Evolutionary conservation across 2,888 invertebrate species (phyloP), one percentile per base, ranked within the genome.

Genomic region (Apomyelois bistriatella): DNA sequence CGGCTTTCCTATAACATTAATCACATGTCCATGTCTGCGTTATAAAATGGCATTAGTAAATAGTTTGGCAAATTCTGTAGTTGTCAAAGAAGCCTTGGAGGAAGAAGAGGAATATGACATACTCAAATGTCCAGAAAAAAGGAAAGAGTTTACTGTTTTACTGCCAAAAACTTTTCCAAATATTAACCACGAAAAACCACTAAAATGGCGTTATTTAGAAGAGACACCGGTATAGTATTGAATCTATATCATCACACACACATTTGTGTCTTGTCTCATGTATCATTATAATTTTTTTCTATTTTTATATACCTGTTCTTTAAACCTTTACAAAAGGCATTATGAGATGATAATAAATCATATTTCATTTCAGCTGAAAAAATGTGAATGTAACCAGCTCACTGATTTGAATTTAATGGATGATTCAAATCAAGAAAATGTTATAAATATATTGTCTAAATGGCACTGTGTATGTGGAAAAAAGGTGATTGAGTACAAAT

Each of bases 391-490:
- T 56, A 85, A 86, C 65, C 82, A 78, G 58, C 59, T 84, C 8
- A 85, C 80, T 8, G 84, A 88, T 66, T 62, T 87, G 1, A 70
- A 77, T 66, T 68, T 86, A 58, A 61, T 86, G 52, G 86, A 88
- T 56, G 87, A 89, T 58, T 69, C 81, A 7, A 80, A 69, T 52
- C 90, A 88, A 70, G 87, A 89, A 43, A 81, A 84, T 63, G 81
- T 90, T 48, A 58, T 88, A 36, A 76, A 82, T 58, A 82, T 87
- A 55, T 74, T 90, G 38, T 79, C 88, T 0, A 86, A 87, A 67
- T 90, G 89, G 90, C 76, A 88, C 59, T 90, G 90, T 54, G 72
- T 62, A 22, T 90, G 90, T 64, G 88, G 84, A 6, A 89, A 79
- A 75, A 87, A 81, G 79, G 89, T 88, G 67, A 49, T 12, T 41